Conservation (phyloP, 2,888 invertebrate genomes). For the Laothoe populi region DNA sequence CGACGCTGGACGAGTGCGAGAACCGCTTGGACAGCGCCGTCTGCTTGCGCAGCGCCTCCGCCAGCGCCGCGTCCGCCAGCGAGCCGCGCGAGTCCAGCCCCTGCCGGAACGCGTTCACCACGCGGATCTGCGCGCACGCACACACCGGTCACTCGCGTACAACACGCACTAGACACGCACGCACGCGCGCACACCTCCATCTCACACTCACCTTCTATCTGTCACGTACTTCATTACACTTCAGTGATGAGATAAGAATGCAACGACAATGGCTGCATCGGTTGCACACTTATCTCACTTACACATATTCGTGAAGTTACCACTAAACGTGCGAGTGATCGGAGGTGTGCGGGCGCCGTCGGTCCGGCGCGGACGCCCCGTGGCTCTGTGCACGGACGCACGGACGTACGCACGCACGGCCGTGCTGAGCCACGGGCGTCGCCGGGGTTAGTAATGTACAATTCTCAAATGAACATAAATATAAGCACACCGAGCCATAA, state of each 20-base stretch:
- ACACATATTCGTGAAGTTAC: neutral
- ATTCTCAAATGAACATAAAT: conserved; percentile 61
- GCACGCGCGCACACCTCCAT: neutral
- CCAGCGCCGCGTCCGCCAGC: conserved; percentile 95
- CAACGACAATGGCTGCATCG: neutral
- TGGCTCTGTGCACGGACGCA: neutral
- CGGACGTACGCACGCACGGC: neutral
- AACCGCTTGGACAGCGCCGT: conserved; percentile 96
- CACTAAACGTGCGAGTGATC: neutral
- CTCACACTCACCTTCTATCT: neutral
- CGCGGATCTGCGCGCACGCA: conserved; percentile 95
- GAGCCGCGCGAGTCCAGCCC: conserved; percentile 98
- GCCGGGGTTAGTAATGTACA: conserved; percentile 31
- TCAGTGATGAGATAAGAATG: neutral
- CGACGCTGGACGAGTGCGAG: conserved; percentile 95
- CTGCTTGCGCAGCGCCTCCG: conserved; percentile 97
- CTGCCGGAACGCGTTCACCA: conserved; percentile 99
- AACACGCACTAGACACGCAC: conserved; percentile 10
- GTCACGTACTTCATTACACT: neutral
- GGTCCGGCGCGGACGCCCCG: conserved; percentile 1
- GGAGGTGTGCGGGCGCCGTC: conserved; percentile 4
- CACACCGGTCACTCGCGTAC: conserved; percentile 27
- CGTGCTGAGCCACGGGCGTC: neutral
- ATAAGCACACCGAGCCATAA: conserved; percentile 82
- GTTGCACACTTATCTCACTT: neutral